Base-by-base conservation (phyloP, 2,888 invertebrate species). In the Dioctria linearis region DNA sequence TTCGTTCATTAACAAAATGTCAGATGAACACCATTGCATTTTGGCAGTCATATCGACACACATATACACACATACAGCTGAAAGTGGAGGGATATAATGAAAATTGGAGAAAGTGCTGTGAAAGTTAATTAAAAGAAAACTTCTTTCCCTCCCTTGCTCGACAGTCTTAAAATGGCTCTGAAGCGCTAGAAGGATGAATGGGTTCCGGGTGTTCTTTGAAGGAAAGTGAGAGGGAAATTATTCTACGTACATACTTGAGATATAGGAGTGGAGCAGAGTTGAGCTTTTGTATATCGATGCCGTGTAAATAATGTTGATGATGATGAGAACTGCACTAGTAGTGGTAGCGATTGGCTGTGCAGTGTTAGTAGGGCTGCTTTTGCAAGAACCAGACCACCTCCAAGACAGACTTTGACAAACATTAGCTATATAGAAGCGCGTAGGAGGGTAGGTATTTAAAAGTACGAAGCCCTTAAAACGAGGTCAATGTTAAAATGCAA, bases 401-500 rank as follows among this genome's bases (percentile, higher is more conserved):
- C 61, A 63, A 49, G 76, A 63, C 76, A 76, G 63, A 63, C 76
- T 63, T 75, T 76, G 63, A 76, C 76, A 76, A 76, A 63, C 63
- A 76, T 63, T 76, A 37, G 76, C 76, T 76, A 63, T 63, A 40
- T 63, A 39, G 25, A 46, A 8, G 11, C 76, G 63, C 63, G 49
- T 54, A 57, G 66, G 42, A 67, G 51, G 78, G 78, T 25, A 25
- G 25, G 25, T 79, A 79, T 79, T 82, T 80, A 80, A 82, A 82
- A 82, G 80, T 80, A 79, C 57, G 69, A 79, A 80, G 81, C 71
- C 73, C 80, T 80, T 79, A 78, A 82, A 82, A 81, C 66, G 80
- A 80, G 82, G 82, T 82, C 82, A 82, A 82, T 82, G 82, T 79
- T 82, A 82, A 82, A 82, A 81, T 82, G 80, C 78, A 81, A 82